phyloP scores from a whole-genome alignment of 2,113 vertebrate species.

The Mesoclemmys tuberculata region DNA sequence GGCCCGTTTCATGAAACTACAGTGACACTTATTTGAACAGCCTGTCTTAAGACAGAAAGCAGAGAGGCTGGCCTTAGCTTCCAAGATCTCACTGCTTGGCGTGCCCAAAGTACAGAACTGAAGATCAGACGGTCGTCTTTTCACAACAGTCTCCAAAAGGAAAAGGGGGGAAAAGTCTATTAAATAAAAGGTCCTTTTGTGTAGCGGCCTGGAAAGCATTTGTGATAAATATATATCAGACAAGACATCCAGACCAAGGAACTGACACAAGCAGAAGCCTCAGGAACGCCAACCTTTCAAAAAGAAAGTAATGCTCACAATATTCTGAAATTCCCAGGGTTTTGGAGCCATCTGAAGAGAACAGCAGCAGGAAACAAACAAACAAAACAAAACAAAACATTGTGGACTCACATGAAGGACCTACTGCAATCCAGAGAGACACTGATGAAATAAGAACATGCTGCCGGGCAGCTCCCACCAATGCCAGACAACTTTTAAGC shows the following conservation, averaged over 20 bases:
- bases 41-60: background rate
- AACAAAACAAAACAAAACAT: background rate
- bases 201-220: conserved; percentile 44
- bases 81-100: background rate
- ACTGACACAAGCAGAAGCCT: conserved; percentile 32
- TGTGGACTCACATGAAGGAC: background rate
- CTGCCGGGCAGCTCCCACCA: background rate
- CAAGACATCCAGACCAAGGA: conserved; percentile 25
- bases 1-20: background rate
- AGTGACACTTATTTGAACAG: conserved; percentile 20
- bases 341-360: conserved; percentile 35
- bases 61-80: conserved; percentile 28
- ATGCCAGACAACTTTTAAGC: background rate
- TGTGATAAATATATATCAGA: conserved; percentile 57
- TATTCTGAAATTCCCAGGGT: background rate
- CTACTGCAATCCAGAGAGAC: background rate
- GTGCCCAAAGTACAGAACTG: conserved; percentile 23
- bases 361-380: background rate
- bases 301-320: conserved; percentile 29
- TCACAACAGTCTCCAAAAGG: conserved; percentile 63
- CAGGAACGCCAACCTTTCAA: conserved; percentile 6
- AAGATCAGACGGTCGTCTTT: conserved; percentile 47
- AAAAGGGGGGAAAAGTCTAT: conserved; percentile 28
- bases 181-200: conserved; percentile 53
- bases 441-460: background rate